Percentiles rank a stretch among this genome's conserved stretches.
Conservation (phyloP, 2,797 vertebrate genomes). For the Paramormyrops hopkinsi region DNA sequence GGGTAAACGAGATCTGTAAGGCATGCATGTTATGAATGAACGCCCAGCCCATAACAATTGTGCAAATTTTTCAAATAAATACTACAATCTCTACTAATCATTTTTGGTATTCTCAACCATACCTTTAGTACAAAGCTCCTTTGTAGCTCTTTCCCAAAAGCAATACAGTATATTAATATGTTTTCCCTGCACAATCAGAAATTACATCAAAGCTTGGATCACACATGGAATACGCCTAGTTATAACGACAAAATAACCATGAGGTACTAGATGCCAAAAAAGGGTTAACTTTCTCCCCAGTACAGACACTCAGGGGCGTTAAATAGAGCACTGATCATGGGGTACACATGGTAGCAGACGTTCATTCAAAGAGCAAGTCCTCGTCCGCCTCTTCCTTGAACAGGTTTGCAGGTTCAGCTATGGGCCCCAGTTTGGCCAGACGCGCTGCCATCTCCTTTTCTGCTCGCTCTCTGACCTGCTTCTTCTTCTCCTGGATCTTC, state of each 20-base stretch:
- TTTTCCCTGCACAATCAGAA: neutral
- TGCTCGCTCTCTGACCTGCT: conserved; percentile 78
- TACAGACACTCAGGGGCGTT: neutral
- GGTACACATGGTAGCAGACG: neutral
- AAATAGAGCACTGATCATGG: no score
- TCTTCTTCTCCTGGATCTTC: conserved; percentile 98
- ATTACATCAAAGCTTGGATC: neutral
- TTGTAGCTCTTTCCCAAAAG: neutral
- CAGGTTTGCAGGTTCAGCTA: neutral
- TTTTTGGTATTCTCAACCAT: neutral
- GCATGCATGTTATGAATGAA: neutral
- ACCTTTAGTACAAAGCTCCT: neutral
- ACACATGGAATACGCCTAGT: neutral
- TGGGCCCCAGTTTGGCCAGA: conserved; percentile 27
- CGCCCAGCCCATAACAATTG: neutral
- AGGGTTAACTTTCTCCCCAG: neutral
- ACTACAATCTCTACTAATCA: neutral
- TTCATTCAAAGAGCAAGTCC: neutral
- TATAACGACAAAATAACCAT: neutral
- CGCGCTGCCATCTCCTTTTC: conserved; percentile 74
- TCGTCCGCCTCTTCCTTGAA: neutral
- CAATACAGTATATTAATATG: neutral
- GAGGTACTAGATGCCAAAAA: neutral
- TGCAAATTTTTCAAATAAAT: neutral
- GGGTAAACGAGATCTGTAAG: neutral